phyloP scores from a whole-genome alignment of 2,113 vertebrate species.

The Carollia perspicillata region DNA sequence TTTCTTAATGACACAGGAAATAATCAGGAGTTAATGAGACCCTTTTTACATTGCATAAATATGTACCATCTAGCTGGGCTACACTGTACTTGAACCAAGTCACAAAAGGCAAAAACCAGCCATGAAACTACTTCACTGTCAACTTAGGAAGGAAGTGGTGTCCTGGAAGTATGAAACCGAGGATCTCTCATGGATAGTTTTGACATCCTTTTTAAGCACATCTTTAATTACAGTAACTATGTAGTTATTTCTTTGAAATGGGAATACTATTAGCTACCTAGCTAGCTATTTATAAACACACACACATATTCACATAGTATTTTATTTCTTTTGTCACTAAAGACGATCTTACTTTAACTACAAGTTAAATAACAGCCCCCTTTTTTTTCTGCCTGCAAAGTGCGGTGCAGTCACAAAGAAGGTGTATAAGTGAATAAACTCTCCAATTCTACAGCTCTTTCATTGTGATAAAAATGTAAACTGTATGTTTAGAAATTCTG shows the following conservation, averaged over 20 bases:
- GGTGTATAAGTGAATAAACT: neutral
- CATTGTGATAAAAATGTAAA: slow-evolving; percentile 30
- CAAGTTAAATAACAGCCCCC: neutral
- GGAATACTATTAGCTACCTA: neutral
- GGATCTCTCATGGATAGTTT: neutral
- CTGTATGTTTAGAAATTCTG: neutral
- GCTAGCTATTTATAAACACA: neutral
- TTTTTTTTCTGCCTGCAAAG: neutral
- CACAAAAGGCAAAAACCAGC: neutral
- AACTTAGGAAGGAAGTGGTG: neutral
- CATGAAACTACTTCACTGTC: neutral
- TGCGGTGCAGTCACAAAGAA: neutral
- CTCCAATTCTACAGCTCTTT: neutral
- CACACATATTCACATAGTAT: neutral
- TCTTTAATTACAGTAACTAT: neutral
- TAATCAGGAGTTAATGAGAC: neutral
- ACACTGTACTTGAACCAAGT: neutral
- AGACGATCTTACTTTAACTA: neutral
- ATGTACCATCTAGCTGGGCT: neutral
- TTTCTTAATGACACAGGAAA: neutral
- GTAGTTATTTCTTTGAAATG: slow-evolving; percentile 9
- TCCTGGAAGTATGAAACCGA: neutral
- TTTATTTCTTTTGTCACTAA: slow-evolving; percentile 41
- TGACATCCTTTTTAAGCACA: neutral
- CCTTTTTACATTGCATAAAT: neutral